Evolutionary conservation across 2,113 vertebrate species (phyloP), one percentile per base, ranked within the genome.

Genomic region (Zosterops lateralis): DNA sequence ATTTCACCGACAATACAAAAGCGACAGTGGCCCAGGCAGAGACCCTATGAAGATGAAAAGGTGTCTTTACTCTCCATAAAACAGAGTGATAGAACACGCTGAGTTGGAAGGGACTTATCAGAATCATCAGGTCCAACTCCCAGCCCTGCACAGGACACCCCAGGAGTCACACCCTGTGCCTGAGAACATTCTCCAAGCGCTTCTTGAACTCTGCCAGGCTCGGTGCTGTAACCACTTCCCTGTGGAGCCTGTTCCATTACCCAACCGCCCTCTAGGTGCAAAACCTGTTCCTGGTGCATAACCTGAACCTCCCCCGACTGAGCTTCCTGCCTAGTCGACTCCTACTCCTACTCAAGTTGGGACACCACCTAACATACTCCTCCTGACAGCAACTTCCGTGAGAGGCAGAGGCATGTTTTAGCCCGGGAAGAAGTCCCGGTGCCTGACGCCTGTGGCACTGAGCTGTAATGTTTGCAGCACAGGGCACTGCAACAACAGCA

Each of bases 401-500:
- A 83, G 25, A n/a, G 38, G 22, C 48, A 54, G 3, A 58, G 47
- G 6, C 22, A 53, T 1, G 21, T 24, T 25, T 54, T 1, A 50
- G 14, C 12, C 21, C 6, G 10, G 16, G 11, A 58, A 50, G 32
- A 42, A 84, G 20, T 18, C 44, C 19, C 20, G 16, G 21, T 19
- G 6, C 6, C 50, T 48, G 28, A 9, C 1, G 16, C 34, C 29
- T 34, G 53, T 34, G 21, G 19, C 32, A 54, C 1, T 0, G 7
- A 34, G 21, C 12, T 1, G 0, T 3, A 36, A 12, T 5, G 6
- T 40, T 13, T 25, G 18, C 26, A 44, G 38, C 32, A 34, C 0
- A 4, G 17, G 6, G 45, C n/a, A 58, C 38, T 0, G 14, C 31
- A 40, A 31, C 31, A 21, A 19, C 2, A 67, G 38, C 25, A 1